Conservation (phyloP, 2,888 invertebrate species). For the Vanessa cardui region DNA sequence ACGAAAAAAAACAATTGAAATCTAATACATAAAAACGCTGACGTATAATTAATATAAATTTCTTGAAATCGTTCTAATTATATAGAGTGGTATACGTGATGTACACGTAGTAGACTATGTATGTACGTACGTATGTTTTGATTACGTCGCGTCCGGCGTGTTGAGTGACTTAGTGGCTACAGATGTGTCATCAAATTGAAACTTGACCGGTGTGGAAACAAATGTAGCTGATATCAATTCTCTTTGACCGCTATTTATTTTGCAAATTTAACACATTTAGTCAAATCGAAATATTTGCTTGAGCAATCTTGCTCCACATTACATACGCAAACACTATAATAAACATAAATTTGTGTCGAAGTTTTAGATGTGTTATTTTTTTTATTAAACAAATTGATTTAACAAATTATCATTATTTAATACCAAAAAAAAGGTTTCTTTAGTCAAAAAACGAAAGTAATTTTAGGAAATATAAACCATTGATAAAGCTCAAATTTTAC, state of each 20-base stretch:
- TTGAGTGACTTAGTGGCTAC: conserved; percentile 47
- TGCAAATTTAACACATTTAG: background rate
- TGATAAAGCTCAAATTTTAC: too few species aligned
- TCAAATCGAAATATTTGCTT: too few species aligned
- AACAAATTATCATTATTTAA: too few species aligned
- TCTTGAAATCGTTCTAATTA: conserved; percentile 9
- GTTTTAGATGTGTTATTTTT: too few species aligned
- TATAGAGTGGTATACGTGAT: conserved; percentile 54
- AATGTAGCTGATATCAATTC: conserved; percentile 18
- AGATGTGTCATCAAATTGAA: conserved; percentile 53
- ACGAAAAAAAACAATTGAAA: background rate
- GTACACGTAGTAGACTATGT: conserved; percentile 49
- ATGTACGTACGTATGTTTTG: conserved; percentile 48
- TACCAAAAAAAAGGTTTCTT: too few species aligned
- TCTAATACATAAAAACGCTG: background rate
- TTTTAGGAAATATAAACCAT: too few species aligned
- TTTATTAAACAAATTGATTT: too few species aligned
- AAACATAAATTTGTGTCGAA: too few species aligned
- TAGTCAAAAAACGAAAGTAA: too few species aligned
- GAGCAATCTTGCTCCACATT: too few species aligned
- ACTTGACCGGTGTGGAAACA: conserved; percentile 45
- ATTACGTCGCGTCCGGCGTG: conserved; percentile 58
- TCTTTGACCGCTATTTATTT: conserved; percentile 3
- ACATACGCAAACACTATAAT: too few species aligned
- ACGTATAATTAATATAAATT: background rate